These are phyloP conservation scores for Apotomis turbidana DNA, from an alignment of 2,888 invertebrate genomes.

Conservation along the genomic window DNA sequence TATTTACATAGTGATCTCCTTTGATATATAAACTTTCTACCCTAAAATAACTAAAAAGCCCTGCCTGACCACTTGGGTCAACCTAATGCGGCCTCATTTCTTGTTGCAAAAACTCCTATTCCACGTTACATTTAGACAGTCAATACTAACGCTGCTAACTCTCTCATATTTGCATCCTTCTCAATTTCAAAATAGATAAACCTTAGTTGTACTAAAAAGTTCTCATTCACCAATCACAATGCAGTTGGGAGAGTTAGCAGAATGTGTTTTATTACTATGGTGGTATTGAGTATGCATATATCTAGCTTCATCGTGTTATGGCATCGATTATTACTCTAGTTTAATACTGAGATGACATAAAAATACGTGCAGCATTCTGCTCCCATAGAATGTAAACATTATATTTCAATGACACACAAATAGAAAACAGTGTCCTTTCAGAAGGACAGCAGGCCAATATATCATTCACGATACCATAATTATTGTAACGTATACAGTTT, in stretches of 20 bases:
- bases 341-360: constrained; percentile 73
- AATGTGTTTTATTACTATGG: constrained; percentile 22
- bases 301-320: constrained; percentile 62
- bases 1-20: background rate
- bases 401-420: background rate
- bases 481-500: too few relatives aligned
- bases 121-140: constrained; percentile 12
- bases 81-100: background rate
- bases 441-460: background rate
- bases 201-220: background rate
- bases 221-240: too few relatives aligned
- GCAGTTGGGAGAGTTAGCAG: background rate
- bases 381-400: constrained; percentile 41
- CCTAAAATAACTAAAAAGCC: background rate
- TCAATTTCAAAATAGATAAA: background rate
- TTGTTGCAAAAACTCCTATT: constrained; percentile 8
- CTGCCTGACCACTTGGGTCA: background rate
- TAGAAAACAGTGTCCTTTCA: background rate
- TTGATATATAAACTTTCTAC: background rate
- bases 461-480: background rate
- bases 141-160: background rate
- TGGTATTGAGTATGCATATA: constrained; percentile 30
- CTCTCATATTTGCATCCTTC: background rate
- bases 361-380: constrained; percentile 44
- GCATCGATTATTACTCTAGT: constrained; percentile 73